Percentiles rank a stretch among this genome's conserved stretches.
These are phyloP conservation scores for Hesperophylax magnus DNA, from an alignment of 1,140 invertebrate species.

Conservation along the genomic window DNA sequence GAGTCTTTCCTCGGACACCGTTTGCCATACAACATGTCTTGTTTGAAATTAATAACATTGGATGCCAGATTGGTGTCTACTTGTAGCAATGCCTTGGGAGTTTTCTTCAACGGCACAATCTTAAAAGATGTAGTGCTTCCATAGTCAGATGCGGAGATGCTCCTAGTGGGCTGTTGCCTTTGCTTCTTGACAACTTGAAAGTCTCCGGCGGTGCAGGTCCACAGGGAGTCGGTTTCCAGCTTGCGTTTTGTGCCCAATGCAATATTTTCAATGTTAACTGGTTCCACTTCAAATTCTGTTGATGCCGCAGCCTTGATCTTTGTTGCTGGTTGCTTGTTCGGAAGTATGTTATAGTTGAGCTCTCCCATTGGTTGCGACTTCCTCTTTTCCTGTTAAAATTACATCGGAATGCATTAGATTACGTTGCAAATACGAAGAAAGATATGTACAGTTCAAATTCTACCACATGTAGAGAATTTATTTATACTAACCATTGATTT, in stretches of 20 bases:
- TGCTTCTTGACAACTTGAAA: slow-evolving; percentile 32
- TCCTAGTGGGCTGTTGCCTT: slow-evolving; percentile 15
- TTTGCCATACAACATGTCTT: slow-evolving; percentile 44
- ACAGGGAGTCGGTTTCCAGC: not conserved
- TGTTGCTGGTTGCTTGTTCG: not conserved
- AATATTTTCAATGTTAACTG: not conserved
- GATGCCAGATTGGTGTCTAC: slow-evolving; percentile 1
- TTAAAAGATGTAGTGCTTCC: slow-evolving; percentile 37
- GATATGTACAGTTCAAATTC: no score
- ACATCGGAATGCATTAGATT: not conserved
- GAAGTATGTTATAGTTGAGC: not conserved
- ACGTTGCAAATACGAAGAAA: no score
- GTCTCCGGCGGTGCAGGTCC: slow-evolving; percentile 29
- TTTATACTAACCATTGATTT: not conserved
- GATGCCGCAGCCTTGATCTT: not conserved
- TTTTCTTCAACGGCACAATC: slow-evolving; percentile 25
- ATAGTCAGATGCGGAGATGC: slow-evolving; percentile 28
- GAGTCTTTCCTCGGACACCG: slow-evolving; percentile 22
- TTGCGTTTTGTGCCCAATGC: slow-evolving; percentile 17
- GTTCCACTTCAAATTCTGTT: slow-evolving; percentile 12
- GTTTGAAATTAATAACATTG: slow-evolving; percentile 24
- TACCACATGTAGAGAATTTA: not conserved
- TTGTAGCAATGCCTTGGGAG: slow-evolving; percentile 10
- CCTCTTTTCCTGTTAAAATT: slow-evolving; percentile 7
- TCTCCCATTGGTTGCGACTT: not conserved